Base-by-base conservation (phyloP, 1,140 invertebrate genomes). In the Plodia interpunctella region DNA sequence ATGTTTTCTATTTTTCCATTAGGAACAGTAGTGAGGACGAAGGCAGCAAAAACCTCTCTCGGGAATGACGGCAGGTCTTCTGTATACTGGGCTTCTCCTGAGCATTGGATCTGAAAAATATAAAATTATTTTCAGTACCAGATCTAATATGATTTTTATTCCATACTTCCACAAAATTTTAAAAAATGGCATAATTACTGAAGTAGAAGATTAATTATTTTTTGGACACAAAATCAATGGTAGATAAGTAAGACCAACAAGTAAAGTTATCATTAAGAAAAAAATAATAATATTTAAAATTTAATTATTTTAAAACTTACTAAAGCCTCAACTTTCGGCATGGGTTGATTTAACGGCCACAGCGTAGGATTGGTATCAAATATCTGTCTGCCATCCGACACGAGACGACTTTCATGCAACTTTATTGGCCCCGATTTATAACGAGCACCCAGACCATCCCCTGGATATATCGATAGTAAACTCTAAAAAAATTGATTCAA, bases 341-440 rank as follows among this genome's bases (percentile, higher is more conserved):
- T 72, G 0, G 94, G 93, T 77, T 96, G 82, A 69, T 91, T 94
- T 8, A 95, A 68, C 9, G 95, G 95, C 92, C 92, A 95, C 10
- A 92, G 58, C 5, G 90, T 80, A 62, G 92, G 90, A 68, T 94
- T 91, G 0, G 92, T 93, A 15, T 93, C 91, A 77, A 90, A 95
- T 17, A 91, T 88, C 66, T 95, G 94, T 57, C 83, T 83, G n/a
- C 92, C 94, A 5, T 90, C 90, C 0, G 94, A 95, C 0, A 94
- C 68, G 13, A 90, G 91, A 50, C 94, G 88, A 1, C 55, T 52
- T 18, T 74, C 60, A 11, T 90, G 77, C 20, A 93, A 62, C 10
- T 91, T 64, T 5, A 67, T 70, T 2, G 81, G 90, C 10, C 92
- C 93, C 56, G 90, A 92, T 49, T 76, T 77, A 25, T 85, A 75